Percentiles rank a stretch among this genome's conserved stretches.
phyloP scores from a whole-genome alignment of 2,113 vertebrate genomes.

The Corydoras sp. region DNA sequence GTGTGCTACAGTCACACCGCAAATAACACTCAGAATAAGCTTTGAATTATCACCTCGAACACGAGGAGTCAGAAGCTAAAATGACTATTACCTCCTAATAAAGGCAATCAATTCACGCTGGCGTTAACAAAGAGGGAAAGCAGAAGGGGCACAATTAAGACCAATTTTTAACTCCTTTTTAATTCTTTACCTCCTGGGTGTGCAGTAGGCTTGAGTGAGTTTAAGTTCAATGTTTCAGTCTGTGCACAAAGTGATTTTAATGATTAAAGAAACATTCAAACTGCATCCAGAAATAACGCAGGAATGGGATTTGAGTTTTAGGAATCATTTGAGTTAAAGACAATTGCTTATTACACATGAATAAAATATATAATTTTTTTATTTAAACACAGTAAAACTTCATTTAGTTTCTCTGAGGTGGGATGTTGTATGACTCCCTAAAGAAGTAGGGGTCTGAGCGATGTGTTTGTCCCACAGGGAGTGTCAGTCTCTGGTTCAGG shows the following conservation, averaged over 20 bases:
- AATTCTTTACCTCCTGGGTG: no score
- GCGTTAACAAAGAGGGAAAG: not conserved
- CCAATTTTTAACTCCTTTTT: no score
- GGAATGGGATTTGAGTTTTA: no score
- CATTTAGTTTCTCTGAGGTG: no score
- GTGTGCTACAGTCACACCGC: conserved; percentile 37
- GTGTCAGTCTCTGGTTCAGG: conserved; percentile 52
- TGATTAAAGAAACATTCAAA: not conserved
- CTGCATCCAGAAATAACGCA: not conserved
- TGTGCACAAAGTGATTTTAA: not conserved
- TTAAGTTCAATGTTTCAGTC: no score
- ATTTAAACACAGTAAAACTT: no score
- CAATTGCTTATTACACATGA: no score
- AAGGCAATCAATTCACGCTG: not conserved
- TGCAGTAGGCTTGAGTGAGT: no score
- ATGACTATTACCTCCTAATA: not conserved
- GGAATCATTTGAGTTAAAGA: no score
- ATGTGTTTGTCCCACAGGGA: conserved; percentile 36
- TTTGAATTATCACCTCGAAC: conserved; percentile 31
- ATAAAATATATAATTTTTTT: no score
- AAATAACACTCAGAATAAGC: conserved; percentile 37
- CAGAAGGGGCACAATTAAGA: no score
- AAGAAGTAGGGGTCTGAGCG: conserved; percentile 13
- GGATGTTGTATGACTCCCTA: no score
- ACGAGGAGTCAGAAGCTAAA: conserved; percentile 4